Base-by-base conservation (phyloP, 2,113 vertebrate genomes). In the Periophthalmus modestus region DNA sequence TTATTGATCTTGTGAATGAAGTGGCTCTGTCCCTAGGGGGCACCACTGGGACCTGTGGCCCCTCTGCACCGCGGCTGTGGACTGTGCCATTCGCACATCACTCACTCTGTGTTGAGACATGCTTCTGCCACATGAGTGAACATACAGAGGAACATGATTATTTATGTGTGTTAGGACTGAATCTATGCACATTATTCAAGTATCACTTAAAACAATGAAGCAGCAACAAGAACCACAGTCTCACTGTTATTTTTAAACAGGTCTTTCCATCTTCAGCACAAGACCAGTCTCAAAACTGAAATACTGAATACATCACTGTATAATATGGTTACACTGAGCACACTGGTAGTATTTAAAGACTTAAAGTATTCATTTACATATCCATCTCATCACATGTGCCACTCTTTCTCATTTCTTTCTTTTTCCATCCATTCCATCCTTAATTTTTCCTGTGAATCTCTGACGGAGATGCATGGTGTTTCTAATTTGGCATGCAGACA, bases 401-500 rank as follows among this genome's bases (percentile, higher is more conserved):
- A 76, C 52, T 83, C 69, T 74, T 62, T 77, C 43, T 79, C 74
- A 24, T 74, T 73, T 85, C 65, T 78, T 67, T 75, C 48, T 68
- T 47, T 77, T 77, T 83, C 63, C 52, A 43, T 43, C 39, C 39
- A 69, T 81, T 67, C 57, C 82, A 66, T 75, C 75, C 75, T 78
- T 68, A 34, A 43, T 79, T 84, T 87, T 85, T 71, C 71, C 91
- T 78, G 79, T 83, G 79, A 91, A 82, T 92, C 91, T 94, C 92
- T 95, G 94, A 95, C 86, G 91, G 93, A 93, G 95, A 95, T 92
- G 94, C 95, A 94, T 94, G 93, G 95, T 93, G 83, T 91, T 93
- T 91, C 94, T 95, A 94, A 95, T 94, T 96, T 94, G 89, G 95
- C 90, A 94, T 92, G 88, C 92, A 93, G 94, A 96, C 94, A 95